Evolutionary conservation across 2,113 vertebrate species (phyloP).

Genomic region (Pseudonaja textilis): DNA sequence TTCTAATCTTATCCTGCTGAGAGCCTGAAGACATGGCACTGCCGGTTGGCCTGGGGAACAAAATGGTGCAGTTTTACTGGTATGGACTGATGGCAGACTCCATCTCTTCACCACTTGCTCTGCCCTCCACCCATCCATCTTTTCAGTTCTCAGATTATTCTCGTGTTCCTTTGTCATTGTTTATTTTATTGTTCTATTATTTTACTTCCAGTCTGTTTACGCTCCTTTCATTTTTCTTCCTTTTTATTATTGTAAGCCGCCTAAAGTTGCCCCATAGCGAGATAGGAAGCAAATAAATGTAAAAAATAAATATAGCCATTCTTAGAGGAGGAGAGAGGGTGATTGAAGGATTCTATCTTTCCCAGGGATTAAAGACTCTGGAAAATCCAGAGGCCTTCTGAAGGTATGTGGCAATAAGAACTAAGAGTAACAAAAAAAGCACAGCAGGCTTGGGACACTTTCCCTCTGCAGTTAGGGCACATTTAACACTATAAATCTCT

Average conservation of each 20-base stretch:
- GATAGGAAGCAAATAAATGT: not conserved
- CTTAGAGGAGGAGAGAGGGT: not conserved
- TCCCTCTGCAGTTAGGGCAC: not conserved
- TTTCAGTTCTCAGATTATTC: not conserved
- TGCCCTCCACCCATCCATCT: too few species aligned
- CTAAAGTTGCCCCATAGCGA: not conserved
- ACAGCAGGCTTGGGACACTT: not conserved
- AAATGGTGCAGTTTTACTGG: not conserved
- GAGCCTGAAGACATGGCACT: not conserved
- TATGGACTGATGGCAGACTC: not conserved
- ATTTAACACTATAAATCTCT: not conserved
- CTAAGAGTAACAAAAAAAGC: not conserved
- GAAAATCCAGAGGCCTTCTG: not conserved
- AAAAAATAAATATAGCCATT: not conserved
- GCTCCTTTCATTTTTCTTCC: not conserved
- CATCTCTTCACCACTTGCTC: not conserved
- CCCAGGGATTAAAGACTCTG: not conserved
- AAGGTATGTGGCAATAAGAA: not conserved
- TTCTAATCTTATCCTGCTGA: not conserved
- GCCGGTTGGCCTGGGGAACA: not conserved
- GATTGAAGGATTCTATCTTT: not conserved
- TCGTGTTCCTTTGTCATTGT: not conserved
- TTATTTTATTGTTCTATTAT: not conserved
- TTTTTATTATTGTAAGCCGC: not conserved
- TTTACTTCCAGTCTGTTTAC: not conserved